Evolutionary conservation across 2,113 vertebrate genomes (phyloP), one percentile per base, ranked within the genome.

Genomic region (Chascanopsetta lugubris): DNA sequence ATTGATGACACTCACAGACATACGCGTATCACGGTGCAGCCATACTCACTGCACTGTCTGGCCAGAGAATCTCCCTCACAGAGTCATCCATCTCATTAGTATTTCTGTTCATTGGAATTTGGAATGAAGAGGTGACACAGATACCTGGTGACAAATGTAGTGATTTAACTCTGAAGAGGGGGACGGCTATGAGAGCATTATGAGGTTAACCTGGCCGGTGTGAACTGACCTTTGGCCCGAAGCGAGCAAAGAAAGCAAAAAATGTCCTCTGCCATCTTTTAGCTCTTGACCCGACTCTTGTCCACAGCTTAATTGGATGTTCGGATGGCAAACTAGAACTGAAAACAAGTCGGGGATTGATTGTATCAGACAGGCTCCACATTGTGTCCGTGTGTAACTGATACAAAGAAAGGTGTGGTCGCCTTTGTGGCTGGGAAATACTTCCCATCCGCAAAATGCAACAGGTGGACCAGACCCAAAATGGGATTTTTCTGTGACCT

Each of bases 331-430:
- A 72, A 45, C 61, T 69, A 76, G 77, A 80, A 77, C 83, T 69
- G 59, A 75, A n/a, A 58, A 54, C 48, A 66, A 55, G 75, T 71
- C 75, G 48, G 56, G 72, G 69, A 47, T 46, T 22, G 80, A 83
- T 86, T 63, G 26, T 73, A 83, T 87, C 79, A 68, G 25, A 90
- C 89, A 90, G 65, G 38, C 64, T 27, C 8, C 50, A 43, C 70
- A 88, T 88, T 90, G 88, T 89, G 60, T 57, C 60, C 46, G 5
- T 55, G 51, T 48, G 83, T 75, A 88, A 89, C 61, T 67, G 84
- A 88, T 85, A 87, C 62, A 59, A n/a, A 54, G 56, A 42, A 47
- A 73, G 60, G 75, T 61, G 27, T 48, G 70, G 61, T n/a, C 47
- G 60, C 45, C 59, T 53, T 2, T 46, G 47, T 72, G 42, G 51